These are phyloP conservation scores for Diacarnus erythraeanus DNA, from an alignment of 37 sponge, comb jelly and placozoan genomes.

Conservation along the genomic window DNA sequence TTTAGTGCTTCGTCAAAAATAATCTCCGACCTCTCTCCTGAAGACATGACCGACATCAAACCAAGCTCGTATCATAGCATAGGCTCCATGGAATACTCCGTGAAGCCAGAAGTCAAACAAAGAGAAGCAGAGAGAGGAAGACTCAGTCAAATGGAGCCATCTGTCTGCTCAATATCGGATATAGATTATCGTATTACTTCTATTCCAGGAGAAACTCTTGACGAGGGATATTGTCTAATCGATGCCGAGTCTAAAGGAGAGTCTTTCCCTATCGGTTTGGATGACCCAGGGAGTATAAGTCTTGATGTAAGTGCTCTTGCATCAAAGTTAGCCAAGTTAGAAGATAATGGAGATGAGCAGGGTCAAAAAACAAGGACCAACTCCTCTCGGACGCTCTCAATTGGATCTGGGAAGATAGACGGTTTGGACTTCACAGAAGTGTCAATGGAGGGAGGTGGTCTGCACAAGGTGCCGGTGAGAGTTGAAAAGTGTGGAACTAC, in stretches of 20 bases:
- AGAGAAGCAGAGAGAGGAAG: neutral
- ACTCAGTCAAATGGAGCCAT: neutral
- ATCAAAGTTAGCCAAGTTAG: conserved; percentile 50
- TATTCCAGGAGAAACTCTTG: conserved; percentile 18
- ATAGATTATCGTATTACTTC: neutral
- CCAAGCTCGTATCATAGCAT: neutral
- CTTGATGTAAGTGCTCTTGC: conserved; percentile 56
- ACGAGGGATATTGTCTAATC: conserved; percentile 40
- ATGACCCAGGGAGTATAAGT: conserved; percentile 9
- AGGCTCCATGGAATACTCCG: conserved; percentile 24
- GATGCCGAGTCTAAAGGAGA: conserved; percentile 16
- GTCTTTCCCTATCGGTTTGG: conserved; percentile 58
- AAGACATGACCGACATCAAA: neutral
- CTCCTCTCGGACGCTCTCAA: neutral
- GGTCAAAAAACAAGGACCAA: neutral
- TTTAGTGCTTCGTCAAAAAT: neutral
- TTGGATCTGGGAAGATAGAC: neutral
- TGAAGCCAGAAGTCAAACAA: conserved; percentile 23
- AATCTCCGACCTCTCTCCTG: neutral
- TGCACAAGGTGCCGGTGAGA: conserved; percentile 47
- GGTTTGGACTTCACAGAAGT: conserved; percentile 32
- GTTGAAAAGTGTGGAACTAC: conserved; percentile 50
- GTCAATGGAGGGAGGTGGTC: conserved; percentile 50
- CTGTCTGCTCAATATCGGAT: neutral
- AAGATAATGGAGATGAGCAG: neutral